A percentile compares a stretch with the other conserved stretches of the same genome.
Conservation (phyloP, 2,113 vertebrate genomes). For the Pitta sordida region DNA sequence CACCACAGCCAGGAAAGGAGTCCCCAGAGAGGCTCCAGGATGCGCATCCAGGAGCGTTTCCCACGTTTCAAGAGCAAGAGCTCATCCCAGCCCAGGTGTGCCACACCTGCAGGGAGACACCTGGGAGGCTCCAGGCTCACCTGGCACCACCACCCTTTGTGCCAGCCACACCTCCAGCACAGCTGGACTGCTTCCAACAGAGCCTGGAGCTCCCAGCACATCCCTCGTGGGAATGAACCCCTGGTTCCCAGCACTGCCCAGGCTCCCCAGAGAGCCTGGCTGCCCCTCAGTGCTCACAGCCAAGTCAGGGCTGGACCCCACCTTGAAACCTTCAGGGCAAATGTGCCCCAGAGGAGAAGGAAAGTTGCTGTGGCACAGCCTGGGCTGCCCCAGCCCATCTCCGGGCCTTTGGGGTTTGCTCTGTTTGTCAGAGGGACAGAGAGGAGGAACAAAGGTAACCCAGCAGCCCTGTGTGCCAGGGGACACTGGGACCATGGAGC, state of each 20-base stretch:
- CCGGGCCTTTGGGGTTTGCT: not conserved
- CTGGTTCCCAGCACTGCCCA: not conserved
- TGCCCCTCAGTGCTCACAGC: not conserved
- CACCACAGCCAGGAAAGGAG: not conserved
- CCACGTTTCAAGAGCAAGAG: not conserved
- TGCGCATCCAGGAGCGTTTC: rapidly evolving
- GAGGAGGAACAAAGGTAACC: not conserved
- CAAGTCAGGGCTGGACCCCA: not conserved
- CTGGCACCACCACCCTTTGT: not conserved
- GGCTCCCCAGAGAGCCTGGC: not conserved
- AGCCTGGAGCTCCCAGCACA: not conserved
- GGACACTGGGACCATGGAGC: not conserved
- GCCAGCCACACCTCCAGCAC: not conserved
- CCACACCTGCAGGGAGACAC: not conserved
- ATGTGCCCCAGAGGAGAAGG: not conserved
- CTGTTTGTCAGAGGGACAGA: not conserved
- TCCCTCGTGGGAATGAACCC: not conserved
- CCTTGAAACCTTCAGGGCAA: not conserved
- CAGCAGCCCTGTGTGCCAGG: not conserved
- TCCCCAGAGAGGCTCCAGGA: not conserved
- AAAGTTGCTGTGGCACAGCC: not conserved
- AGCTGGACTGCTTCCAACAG: not conserved
- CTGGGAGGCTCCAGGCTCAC: not conserved
- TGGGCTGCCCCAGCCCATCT: not conserved
- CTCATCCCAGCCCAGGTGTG: not conserved